phyloP scores from a whole-genome alignment of 2,797 vertebrate species.

The Manis crassicaudata region DNA sequence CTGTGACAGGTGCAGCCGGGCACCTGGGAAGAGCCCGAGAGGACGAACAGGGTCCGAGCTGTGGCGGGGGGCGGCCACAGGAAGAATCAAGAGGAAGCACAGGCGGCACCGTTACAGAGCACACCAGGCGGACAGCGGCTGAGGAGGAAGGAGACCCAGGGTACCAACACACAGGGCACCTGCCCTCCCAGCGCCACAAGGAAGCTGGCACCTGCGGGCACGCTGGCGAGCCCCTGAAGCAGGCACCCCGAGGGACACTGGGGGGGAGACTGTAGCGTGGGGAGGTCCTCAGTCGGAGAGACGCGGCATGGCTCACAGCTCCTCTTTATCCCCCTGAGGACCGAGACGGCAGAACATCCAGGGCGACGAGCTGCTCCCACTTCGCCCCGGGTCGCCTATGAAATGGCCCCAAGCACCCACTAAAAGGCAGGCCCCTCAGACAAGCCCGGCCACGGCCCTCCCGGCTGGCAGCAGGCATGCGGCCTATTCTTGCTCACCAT shows the following conservation, averaged over 20 bases:
- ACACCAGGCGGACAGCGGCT: no score
- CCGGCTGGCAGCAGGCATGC: no score
- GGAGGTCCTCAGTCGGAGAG: not conserved
- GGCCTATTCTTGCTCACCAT: not conserved
- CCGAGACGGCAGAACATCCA: fast-evolving
- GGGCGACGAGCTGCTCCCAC: fast-evolving
- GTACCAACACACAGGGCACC: not conserved
- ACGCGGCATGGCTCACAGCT: fast-evolving
- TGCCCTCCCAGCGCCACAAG: no score
- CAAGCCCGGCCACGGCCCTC: not conserved
- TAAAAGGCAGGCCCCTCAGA: not conserved
- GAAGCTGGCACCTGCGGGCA: no score
- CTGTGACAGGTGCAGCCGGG: not conserved
- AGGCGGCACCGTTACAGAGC: not conserved
- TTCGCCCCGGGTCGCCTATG: fast-evolving
- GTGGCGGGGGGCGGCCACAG: no score
- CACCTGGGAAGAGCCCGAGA: no score
- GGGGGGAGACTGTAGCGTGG: fast-evolving
- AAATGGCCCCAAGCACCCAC: fast-evolving
- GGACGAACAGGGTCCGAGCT: no score
- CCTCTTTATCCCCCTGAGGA: not conserved
- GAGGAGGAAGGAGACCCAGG: not conserved
- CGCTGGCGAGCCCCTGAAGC: not conserved
- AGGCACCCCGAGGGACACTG: not conserved
- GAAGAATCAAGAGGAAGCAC: not conserved